Conservation (phyloP, 2,113 vertebrate genomes). For the Indri indri region DNA sequence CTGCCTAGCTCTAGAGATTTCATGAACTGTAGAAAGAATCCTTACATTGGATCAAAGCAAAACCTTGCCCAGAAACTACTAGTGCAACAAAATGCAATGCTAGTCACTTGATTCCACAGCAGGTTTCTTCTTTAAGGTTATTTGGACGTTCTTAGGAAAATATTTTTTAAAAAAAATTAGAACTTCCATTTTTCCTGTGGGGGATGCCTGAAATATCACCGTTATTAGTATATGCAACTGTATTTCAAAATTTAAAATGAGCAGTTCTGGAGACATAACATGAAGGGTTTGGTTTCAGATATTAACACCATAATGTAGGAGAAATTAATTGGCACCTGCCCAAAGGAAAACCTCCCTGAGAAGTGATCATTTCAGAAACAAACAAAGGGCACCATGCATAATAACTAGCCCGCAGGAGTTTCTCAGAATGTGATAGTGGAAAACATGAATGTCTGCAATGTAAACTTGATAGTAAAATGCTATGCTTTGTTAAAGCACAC, state of each 20-base stretch:
- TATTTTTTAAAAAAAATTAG: not conserved
- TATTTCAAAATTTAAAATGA: not conserved
- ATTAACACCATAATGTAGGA: not conserved
- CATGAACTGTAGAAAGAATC: not conserved
- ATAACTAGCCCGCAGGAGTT: not conserved
- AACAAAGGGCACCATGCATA: not conserved
- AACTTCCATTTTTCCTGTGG: not conserved
- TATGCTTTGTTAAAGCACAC: not conserved
- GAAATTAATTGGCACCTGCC: not conserved
- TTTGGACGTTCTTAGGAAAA: not conserved
- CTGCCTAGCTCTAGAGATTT: not conserved
- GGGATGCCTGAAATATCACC: not conserved
- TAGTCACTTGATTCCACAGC: not conserved
- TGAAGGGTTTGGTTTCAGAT: not conserved
- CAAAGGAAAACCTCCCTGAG: not conserved
- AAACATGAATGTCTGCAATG: conserved; percentile 48
- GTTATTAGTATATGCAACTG: not conserved
- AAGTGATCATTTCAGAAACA: not conserved
- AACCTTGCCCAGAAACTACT: not conserved
- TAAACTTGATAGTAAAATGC: conserved; percentile 63
- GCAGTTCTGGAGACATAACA: not conserved
- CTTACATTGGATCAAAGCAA: not conserved
- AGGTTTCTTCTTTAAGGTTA: not conserved
- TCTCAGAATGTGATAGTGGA: not conserved
- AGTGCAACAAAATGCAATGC: not conserved